Conservation (phyloP, 2,113 vertebrate genomes). For the Lophotis ruficrista region DNA sequence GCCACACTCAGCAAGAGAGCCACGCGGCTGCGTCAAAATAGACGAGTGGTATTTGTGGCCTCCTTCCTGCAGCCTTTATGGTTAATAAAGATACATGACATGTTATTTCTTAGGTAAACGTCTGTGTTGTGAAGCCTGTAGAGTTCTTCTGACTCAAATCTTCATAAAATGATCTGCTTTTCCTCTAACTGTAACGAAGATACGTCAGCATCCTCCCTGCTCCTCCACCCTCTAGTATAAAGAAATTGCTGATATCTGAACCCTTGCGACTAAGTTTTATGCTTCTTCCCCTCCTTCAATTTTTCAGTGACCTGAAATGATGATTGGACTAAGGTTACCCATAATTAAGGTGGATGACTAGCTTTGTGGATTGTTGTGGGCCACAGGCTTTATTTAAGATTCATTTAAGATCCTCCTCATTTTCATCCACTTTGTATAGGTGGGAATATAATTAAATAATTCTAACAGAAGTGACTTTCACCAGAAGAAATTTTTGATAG, state of each 20-base stretch:
- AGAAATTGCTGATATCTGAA: not conserved
- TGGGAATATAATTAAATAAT: not conserved
- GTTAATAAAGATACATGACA: not conserved
- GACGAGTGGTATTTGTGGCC: not conserved
- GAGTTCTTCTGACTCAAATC: not conserved
- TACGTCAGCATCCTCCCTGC: not conserved
- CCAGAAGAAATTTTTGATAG: not conserved
- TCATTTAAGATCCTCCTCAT: not conserved
- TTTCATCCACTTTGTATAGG: fast-evolving
- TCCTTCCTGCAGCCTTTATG: not conserved
- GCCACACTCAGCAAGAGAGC: not conserved
- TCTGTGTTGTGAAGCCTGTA: not conserved
- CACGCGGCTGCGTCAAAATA: not conserved
- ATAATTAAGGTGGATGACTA: not conserved
- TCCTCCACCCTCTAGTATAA: not conserved
- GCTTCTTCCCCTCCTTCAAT: not conserved
- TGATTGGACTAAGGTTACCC: not conserved
- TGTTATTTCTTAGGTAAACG: not conserved
- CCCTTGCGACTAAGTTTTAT: not conserved
- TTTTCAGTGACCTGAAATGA: not conserved
- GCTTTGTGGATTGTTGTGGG: not conserved
- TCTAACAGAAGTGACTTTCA: not conserved
- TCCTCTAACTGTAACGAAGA: not conserved
- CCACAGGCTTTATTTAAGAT: not conserved
- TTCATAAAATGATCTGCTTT: not conserved